phyloP scores from a whole-genome alignment of 1,140 invertebrate species.

The Protaetia brevitarsis region DNA sequence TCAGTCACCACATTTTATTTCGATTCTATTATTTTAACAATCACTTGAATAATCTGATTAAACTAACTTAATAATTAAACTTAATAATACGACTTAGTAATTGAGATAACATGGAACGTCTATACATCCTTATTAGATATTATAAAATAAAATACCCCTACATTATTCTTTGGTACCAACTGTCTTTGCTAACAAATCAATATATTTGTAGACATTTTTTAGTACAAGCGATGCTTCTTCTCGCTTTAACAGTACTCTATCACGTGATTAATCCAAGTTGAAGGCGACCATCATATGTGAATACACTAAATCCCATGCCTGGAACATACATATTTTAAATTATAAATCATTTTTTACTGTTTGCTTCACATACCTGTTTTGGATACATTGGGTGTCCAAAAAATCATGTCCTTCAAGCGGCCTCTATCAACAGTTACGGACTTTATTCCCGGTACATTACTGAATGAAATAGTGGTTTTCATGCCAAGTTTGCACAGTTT shows the following conservation, averaged over 20 bases:
- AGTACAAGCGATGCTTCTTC: constrained; percentile 12
- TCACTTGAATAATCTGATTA: too few species aligned
- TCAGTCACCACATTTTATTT: too few species aligned
- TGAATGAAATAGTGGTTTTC: constrained; percentile 20
- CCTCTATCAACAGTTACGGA: constrained; percentile 14
- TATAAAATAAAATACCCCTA: too few species aligned
- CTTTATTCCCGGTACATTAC: constrained; percentile 26
- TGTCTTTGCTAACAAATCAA: constrained; percentile 22
- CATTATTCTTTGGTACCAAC: background rate
- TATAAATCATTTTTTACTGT: background rate
- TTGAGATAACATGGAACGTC: too few species aligned
- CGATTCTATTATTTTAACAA: too few species aligned
- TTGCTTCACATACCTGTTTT: constrained; percentile 19
- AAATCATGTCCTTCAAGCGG: constrained; percentile 25
- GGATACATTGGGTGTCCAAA: constrained; percentile 24
- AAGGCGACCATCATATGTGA: constrained; percentile 27
- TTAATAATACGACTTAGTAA: too few species aligned
- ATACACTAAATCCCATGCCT: constrained; percentile 26
- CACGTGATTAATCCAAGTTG: constrained; percentile 14
- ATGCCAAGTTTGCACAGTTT: background rate
- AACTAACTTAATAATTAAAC: too few species aligned
- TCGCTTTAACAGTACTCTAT: constrained; percentile 6
- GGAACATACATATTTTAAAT: constrained; percentile 21
- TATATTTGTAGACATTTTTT: constrained; percentile 23
- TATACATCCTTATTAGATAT: too few species aligned